These are phyloP conservation scores for Lasiommata megera DNA, from an alignment of 2,888 invertebrate species.

Conservation along the genomic window DNA sequence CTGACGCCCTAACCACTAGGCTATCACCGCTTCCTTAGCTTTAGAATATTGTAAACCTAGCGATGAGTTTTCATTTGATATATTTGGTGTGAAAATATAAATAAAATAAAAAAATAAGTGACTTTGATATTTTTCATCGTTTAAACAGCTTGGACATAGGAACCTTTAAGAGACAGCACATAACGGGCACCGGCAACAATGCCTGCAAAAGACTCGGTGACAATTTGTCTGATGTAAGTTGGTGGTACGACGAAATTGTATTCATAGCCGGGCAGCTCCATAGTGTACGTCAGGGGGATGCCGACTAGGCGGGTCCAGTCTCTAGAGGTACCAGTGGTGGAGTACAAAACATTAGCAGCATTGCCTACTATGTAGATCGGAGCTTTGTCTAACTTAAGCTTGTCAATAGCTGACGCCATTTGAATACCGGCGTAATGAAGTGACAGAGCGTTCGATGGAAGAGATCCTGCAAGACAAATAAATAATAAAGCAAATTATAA, in stretches of 20 bases:
- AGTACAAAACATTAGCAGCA: slow-evolving; percentile 79
- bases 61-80: too few relatives aligned
- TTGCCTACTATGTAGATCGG: slow-evolving; percentile 78
- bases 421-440: slow-evolving; percentile 64
- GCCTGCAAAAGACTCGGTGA: slow-evolving; percentile 83
- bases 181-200: slow-evolving; percentile 63
- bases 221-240: slow-evolving; percentile 76
- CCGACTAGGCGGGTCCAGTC: slow-evolving; percentile 85
- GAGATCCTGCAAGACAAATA: slow-evolving; percentile 47
- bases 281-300: slow-evolving; percentile 77
- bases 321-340: slow-evolving; percentile 84
- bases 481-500: too few relatives aligned
- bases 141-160: too few relatives aligned
- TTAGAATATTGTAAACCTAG: too few relatives aligned
- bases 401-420: slow-evolving; percentile 70
- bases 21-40: background rate
- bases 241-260: slow-evolving; percentile 80
- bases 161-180: slow-evolving; percentile 38
- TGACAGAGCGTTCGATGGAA: slow-evolving; percentile 74
- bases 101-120: too few relatives aligned
- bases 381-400: slow-evolving; percentile 60
- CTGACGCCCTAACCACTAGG: too few relatives aligned
- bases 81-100: too few relatives aligned
- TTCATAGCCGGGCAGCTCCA: slow-evolving; percentile 81
- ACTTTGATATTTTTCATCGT: too few relatives aligned